These are phyloP conservation scores for Aphelocoma californica DNA, from an alignment of 2,797 vertebrate species.

Conservation along the genomic window DNA sequence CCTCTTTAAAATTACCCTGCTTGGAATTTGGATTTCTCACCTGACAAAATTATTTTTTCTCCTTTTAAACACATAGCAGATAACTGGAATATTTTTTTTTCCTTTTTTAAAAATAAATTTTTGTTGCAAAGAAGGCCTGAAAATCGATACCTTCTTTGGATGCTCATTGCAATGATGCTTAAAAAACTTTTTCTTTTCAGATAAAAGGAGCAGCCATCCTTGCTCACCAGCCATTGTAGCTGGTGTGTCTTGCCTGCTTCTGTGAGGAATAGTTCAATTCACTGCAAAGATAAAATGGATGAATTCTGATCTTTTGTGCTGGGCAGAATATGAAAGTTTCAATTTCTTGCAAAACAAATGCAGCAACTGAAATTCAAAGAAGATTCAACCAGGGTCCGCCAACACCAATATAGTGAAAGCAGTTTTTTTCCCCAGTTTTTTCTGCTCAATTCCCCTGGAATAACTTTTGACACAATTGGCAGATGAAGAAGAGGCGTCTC, in stretches of 20 bases:
- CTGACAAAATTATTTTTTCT: neutral
- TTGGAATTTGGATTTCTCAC: conserved; percentile 27
- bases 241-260: neutral
- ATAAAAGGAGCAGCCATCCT: neutral
- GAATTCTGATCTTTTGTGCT: neutral
- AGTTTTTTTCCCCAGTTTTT: too few species aligned
- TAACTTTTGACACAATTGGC: neutral
- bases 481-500: neutral
- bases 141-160: neutral
- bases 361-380: neutral
- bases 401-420: neutral
- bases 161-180: neutral
- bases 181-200: neutral
- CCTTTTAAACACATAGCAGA: neutral
- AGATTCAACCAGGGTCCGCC: neutral
- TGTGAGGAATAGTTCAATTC: neutral
- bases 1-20: conserved; percentile 39
- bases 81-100: neutral
- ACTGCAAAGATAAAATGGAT: neutral
- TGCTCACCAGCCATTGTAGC: neutral
- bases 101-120: neutral
- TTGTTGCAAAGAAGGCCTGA: neutral
- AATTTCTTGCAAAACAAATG: neutral
- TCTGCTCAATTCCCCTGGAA: neutral
- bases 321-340: neutral